Base-by-base conservation (phyloP, 1,140 invertebrate genomes). In the Ostrea denselamellosa region DNA sequence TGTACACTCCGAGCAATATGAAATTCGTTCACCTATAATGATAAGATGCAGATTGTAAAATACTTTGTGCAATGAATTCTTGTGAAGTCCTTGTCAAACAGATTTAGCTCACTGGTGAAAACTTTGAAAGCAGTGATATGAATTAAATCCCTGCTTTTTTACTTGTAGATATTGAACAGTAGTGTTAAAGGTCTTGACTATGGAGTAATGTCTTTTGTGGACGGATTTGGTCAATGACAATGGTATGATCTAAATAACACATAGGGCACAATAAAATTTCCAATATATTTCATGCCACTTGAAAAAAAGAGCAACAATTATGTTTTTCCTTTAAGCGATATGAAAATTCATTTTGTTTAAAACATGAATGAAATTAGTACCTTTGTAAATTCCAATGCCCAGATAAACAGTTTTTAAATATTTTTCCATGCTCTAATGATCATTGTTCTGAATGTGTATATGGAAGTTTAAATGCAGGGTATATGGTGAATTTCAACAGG, bases 401-500 rank as follows among this genome's bases (percentile, higher is more conserved):
- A 8, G 22, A 1, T 34, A 14, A 77, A 25, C 22, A 77, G 68
- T 77, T 77, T 77, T 14, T 19, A 62, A 62, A 77, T 77, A 77
- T 25, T 77, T 77, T 34, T 77, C 22, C 68, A 77, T 44, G 68
- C 68, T 77, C 68, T 25, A 44, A 14, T 77, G 68, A 25, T 77
- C 25, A 14, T 7, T 19, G 14, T 62, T 77, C 34, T 77, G 10
- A n/a, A 17, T 28, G 68, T 77, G 68, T 77, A 77, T 14, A 14
- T 77, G 68, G 28, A 77, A 77, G 14, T 77, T 77, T 77, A 77
- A 77, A 77, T 77, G 25, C 68, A 77, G 68, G 68, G 68, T 77
- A 34, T 68, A 68, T 28, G 25, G 25, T 22, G 68, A 34, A 77
- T 77, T 77, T 25, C 28, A 77, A 77, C 68, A 77, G 68, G 22